phyloP scores from a whole-genome alignment of 2,797 vertebrate genomes.

The Pseudochirops cupreus region DNA sequence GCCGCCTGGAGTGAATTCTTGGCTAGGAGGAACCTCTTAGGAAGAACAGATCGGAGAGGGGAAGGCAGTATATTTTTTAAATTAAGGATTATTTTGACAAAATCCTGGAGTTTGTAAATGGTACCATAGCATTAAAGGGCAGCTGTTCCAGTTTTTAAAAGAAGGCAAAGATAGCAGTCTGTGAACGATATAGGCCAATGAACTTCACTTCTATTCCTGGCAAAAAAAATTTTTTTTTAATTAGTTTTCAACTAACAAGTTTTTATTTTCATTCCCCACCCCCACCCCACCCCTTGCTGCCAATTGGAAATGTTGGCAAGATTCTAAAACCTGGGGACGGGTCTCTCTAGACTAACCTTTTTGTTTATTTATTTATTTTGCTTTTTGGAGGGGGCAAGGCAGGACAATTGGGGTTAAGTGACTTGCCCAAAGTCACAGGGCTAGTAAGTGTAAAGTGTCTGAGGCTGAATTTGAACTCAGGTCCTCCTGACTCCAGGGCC shows the following conservation, averaged over 20 bases:
- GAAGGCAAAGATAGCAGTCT: not conserved
- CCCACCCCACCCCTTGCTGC: not conserved
- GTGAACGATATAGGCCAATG: not conserved
- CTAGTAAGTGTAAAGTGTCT: too few relatives aligned
- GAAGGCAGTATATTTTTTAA: not conserved
- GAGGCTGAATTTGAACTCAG: too few relatives aligned
- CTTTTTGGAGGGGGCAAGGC: too few relatives aligned
- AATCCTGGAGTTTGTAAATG: not conserved
- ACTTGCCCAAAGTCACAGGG: too few relatives aligned
- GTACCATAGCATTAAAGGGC: not conserved
- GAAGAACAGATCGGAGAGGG: not conserved
- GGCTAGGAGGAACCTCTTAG: not conserved
- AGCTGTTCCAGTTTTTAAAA: not conserved
- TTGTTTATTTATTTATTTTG: too few relatives aligned
- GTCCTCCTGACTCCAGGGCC: too few relatives aligned
- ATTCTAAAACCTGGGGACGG: not conserved
- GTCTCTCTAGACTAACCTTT: not conserved
- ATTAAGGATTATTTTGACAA: not conserved
- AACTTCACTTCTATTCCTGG: not conserved
- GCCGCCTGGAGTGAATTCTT: not conserved
- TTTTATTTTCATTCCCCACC: not conserved
- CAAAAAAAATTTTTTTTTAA: not conserved
- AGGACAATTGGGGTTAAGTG: too few relatives aligned
- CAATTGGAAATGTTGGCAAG: not conserved
- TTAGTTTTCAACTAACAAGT: not conserved